Conservation (phyloP, 1,140 invertebrate species). For the Nasonia vitripennis region DNA sequence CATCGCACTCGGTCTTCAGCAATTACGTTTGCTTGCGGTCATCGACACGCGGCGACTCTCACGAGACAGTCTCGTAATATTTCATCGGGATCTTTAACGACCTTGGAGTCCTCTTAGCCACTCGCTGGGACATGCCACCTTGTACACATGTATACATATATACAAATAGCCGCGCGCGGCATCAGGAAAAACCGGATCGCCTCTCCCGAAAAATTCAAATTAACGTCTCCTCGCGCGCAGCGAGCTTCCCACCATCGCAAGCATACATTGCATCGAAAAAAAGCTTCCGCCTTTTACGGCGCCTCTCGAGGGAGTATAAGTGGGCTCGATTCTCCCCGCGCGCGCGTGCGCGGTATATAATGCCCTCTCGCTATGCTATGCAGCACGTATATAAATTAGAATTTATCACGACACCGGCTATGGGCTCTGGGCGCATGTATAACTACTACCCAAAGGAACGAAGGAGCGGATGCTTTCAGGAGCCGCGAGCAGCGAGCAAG, state of each 20-base stretch:
- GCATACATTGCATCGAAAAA: too few species aligned
- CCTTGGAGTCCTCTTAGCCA: neutral
- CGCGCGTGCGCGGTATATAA: too few species aligned
- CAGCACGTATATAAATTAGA: neutral
- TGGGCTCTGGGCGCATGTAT: neutral
- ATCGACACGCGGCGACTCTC: neutral
- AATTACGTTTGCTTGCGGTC: neutral
- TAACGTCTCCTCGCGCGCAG: neutral
- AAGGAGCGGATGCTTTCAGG: neutral
- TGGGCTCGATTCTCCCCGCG: too few species aligned
- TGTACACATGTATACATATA: neutral
- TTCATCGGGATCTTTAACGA: conserved; percentile 31
- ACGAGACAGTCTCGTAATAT: neutral
- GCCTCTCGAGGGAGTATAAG: too few species aligned
- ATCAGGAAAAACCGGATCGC: conserved; percentile 20
- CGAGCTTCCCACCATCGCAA: neutral
- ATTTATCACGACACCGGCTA: neutral
- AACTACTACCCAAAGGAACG: neutral
- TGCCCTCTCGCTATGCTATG: too few species aligned
- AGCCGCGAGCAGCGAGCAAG: neutral
- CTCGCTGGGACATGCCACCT: neutral
- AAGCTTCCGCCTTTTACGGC: too few species aligned
- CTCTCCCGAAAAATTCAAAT: conserved; percentile 24
- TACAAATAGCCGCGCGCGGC: neutral
- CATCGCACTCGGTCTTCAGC: neutral